A percentile compares a stretch with the other conserved stretches of the same genome.
phyloP scores from a whole-genome alignment of 2,797 vertebrate species.

The Lithobates pipiens region DNA sequence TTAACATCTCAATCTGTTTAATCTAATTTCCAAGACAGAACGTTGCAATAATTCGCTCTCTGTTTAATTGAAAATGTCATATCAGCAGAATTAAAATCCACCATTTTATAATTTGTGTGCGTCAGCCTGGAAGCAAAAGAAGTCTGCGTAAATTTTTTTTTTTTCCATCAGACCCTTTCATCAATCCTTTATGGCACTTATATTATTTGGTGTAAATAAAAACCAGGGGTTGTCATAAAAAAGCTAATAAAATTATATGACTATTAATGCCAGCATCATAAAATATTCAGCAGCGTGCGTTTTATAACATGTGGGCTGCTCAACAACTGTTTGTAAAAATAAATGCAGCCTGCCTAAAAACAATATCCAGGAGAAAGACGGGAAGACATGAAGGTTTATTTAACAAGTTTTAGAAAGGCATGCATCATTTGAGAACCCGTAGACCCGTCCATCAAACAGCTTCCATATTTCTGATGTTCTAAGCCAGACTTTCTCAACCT shows the following conservation, averaged over 20 bases:
- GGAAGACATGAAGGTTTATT: neutral
- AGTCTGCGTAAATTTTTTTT: conserved; percentile 26
- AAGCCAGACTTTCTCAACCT: no score
- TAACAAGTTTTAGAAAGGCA: neutral
- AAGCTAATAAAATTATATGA: conserved; percentile 58
- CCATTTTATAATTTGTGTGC: conserved; percentile 44
- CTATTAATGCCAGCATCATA: conserved; percentile 60
- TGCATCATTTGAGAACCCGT: no score
- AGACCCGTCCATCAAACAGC: no score
- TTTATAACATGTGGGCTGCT: conserved; percentile 33
- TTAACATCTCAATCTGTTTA: conserved; percentile 1
- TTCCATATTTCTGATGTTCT: no score
- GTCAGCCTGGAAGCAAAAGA: conserved; percentile 13
- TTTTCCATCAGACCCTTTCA: conserved; percentile 42
- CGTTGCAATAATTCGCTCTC: conserved; percentile 22
- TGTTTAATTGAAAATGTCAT: conserved; percentile 48
- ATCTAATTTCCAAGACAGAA: neutral
- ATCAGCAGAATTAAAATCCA: conserved; percentile 42
- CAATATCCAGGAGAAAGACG: neutral
- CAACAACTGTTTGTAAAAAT: conserved; percentile 41
- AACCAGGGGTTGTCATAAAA: conserved; percentile 56
- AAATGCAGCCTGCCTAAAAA: neutral
- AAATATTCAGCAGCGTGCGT: conserved; percentile 39
- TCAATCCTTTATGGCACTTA: conserved; percentile 54
- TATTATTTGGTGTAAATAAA: conserved; percentile 57